These are phyloP conservation scores for Leuctra nigra DNA, from an alignment of 2,888 invertebrate genomes.

Conservation along the genomic window DNA sequence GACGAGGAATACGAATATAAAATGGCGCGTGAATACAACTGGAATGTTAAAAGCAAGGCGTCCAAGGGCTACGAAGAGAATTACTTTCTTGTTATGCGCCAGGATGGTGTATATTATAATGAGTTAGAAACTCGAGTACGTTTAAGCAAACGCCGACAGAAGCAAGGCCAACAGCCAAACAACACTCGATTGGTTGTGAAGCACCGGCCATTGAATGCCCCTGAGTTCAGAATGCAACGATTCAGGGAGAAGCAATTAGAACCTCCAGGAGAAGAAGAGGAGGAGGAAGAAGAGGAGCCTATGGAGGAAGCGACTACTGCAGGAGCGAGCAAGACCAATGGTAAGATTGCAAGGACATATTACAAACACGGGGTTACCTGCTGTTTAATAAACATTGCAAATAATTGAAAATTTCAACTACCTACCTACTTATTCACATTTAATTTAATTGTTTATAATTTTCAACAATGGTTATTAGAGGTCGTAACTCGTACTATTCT, in stretches of 20 bases:
- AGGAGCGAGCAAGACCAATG: conserved; percentile 14
- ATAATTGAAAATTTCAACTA: no score
- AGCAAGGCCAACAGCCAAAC: conserved; percentile 59
- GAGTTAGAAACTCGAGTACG: conserved; percentile 80
- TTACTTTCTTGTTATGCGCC: conserved; percentile 89
- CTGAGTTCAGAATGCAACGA: conserved; percentile 80
- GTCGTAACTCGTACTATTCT: no score
- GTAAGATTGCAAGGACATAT: neutral
- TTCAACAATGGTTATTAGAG: no score
- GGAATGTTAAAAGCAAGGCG: conserved; percentile 98
- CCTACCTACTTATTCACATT: no score
- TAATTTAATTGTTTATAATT: no score
- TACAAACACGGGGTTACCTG: no score
- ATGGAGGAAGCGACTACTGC: conserved; percentile 20
- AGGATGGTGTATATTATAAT: conserved; percentile 89
- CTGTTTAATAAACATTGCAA: no score
- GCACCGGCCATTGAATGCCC: conserved; percentile 77
- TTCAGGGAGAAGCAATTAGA: conserved; percentile 83
- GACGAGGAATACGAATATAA: conserved; percentile 94
- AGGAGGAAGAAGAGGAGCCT: conserved; percentile 47
- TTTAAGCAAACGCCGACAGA: conserved; percentile 84
- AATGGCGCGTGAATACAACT: conserved; percentile 97
- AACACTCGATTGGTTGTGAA: conserved; percentile 83
- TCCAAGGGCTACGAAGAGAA: conserved; percentile 95
- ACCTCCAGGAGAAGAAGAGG: conserved; percentile 66